Evolutionary conservation across 1,140 invertebrate genomes (phyloP), one percentile per base, ranked within the genome.

Genomic region (Stenopsyche tienmushanensis): DNA sequence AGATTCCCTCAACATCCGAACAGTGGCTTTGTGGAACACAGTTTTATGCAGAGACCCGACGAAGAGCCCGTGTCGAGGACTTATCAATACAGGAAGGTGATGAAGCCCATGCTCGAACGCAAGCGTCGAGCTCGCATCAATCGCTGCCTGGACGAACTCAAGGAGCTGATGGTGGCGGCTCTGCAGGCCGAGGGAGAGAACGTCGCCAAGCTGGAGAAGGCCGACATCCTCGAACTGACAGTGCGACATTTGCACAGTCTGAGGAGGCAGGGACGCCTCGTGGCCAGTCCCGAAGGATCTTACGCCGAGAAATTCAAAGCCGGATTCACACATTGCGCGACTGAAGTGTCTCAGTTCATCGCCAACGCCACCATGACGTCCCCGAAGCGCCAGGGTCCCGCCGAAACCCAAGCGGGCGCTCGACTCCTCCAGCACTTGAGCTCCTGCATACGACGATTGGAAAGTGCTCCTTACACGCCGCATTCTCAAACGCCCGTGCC

Each of bases 91-190:
- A 86, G 91, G 79, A 94, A 94, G 87, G 90, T 94, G 73, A 93
- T 93, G 89, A 98, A 98, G 78, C 95, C 95, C 64, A 90, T 97
- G 85, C 84, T 98, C 74, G 95, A 98, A 80, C 88, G 95, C 72
- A 93, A 94, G 80, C 85, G 95, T 65, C 83, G 95, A 70, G 94
- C 94, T 52, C 84, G 95, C 70, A 97, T 98, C 79, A 98, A 97
- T 80, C 88, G 91, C 53, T 97, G 93, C 77, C 82, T 98, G 72
- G 91, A 94, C 75, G 92, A 96, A 74, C 83, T 98, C 44, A 97
- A 97, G 77, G 90, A 92, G 75, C 79, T 97, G 72, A 93, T 97
- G 85, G 88, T 95, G 66, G 88, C 90, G 63, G 90, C 92, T 39
- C 77, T 94, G 8, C 90, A 92, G 67, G 85, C 88, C 44, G 91